phyloP scores from a whole-genome alignment of 2,888 invertebrate species.

The Homarus gammarus region DNA sequence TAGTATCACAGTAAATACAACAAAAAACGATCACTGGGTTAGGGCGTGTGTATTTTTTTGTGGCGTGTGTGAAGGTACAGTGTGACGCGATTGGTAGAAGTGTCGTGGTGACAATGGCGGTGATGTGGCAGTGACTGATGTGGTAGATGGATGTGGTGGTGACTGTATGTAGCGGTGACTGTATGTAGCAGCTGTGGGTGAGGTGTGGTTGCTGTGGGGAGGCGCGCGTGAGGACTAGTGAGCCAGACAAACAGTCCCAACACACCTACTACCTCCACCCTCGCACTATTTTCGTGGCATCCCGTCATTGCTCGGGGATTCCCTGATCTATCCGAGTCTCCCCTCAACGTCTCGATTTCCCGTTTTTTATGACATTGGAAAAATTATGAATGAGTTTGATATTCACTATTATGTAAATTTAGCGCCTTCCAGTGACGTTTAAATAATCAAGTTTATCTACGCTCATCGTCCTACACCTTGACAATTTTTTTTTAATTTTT shows the following conservation, averaged over 20 bases:
- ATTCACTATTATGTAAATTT: too few species aligned
- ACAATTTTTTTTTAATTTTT: too few species aligned
- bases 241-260: not conserved
- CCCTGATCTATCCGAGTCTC: not conserved
- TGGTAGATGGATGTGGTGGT: not conserved
- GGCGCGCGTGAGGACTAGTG: not conserved
- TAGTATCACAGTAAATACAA: not conserved
- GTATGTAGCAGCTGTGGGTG: not conserved
- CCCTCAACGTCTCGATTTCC: not conserved
- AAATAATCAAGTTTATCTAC: too few species aligned
- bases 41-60: not conserved
- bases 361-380: not conserved
- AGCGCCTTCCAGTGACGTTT: too few species aligned
- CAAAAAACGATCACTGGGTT: not conserved
- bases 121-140: not conserved
- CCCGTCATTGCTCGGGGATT: not conserved
- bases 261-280: constrained; percentile 2
- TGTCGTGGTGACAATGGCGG: too few species aligned
- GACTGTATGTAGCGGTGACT: too few species aligned
- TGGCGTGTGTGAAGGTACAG: not conserved
- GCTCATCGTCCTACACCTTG: too few species aligned
- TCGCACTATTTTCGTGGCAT: constrained; percentile 33
- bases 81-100: not conserved
- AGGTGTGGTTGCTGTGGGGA: not conserved
- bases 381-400: too few species aligned